Conservation (phyloP, 2,888 invertebrate species). For the Parnassius glacialis region DNA sequence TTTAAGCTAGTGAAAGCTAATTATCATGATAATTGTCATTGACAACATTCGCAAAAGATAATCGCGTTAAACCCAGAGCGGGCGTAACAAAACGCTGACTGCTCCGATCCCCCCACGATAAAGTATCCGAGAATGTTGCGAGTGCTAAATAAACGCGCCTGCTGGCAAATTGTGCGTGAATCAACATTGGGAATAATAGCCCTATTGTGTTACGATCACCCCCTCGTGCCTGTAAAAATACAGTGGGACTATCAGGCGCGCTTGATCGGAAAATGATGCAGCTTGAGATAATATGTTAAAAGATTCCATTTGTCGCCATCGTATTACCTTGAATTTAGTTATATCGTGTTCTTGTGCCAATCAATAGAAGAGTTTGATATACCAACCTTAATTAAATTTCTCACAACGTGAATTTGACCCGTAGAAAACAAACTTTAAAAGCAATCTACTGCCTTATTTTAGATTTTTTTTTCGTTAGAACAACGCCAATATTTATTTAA, state of each 20-base stretch:
- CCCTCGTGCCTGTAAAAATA: conserved; percentile 30
- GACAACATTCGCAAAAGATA: conserved; percentile 21
- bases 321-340: conserved; percentile 3
- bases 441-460: too few species aligned
- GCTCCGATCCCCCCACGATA: conserved; percentile 29
- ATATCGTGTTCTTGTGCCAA: too few species aligned
- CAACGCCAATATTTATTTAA: too few species aligned
- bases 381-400: too few species aligned
- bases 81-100: conserved; percentile 20
- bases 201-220: conserved; percentile 66
- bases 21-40: conserved; percentile 21
- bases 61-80: conserved; percentile 30
- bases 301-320: conserved; percentile 12
- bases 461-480: too few species aligned
- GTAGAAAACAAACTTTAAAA: too few species aligned
- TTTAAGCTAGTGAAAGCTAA: conserved; percentile 2
- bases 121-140: conserved; percentile 55
- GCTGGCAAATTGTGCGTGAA: conserved; percentile 77
- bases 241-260: conserved; percentile 33
- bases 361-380: too few species aligned
- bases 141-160: conserved; percentile 67
- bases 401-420: too few species aligned
- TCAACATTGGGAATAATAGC: conserved; percentile 74
- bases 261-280: conserved; percentile 36
- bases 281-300: conserved; percentile 19